These are phyloP conservation scores for Heterodera schachtii DNA, from an alignment of 1,140 invertebrate species.

Conservation along the genomic window DNA sequence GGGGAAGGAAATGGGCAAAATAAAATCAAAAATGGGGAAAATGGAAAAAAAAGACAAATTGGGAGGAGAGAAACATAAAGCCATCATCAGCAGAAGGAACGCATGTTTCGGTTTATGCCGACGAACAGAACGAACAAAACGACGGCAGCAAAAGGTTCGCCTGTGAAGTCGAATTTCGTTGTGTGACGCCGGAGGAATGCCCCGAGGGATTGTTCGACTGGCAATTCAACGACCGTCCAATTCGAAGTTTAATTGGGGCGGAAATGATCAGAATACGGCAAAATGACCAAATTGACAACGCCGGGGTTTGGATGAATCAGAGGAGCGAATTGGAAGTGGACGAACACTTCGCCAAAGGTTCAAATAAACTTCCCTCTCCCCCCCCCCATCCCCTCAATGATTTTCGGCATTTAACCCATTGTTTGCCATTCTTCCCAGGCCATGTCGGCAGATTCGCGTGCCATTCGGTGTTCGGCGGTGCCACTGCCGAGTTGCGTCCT, in stretches of 20 bases:
- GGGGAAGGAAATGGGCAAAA: too few relatives aligned
- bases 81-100: not conserved
- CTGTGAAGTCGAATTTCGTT: slow-evolving; percentile 51
- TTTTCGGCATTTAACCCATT: not conserved
- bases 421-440: not conserved
- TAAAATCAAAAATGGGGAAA: too few relatives aligned
- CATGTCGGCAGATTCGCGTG: slow-evolving; percentile 53
- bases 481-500: slow-evolving; percentile 40
- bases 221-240: slow-evolving; percentile 46
- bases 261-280: not conserved
- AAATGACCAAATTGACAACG: not conserved
- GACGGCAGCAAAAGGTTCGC: not conserved
- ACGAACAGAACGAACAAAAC: not conserved
- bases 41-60: too few relatives aligned
- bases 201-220: slow-evolving; percentile 52
- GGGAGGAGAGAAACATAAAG: too few relatives aligned
- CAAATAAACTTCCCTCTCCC: not conserved
- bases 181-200: slow-evolving; percentile 24
- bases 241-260: slow-evolving; percentile 21
- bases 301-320: not conserved
- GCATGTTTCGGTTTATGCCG: not conserved
- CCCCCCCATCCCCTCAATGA: not conserved
- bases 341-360: slow-evolving; percentile 20
- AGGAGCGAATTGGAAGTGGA: slow-evolving; percentile 25
- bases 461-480: slow-evolving; percentile 49